A percentile compares a stretch with the other conserved stretches of the same genome.
Conservation (phyloP, 2,888 invertebrate species). For the Caenorhabditis imperialis region DNA sequence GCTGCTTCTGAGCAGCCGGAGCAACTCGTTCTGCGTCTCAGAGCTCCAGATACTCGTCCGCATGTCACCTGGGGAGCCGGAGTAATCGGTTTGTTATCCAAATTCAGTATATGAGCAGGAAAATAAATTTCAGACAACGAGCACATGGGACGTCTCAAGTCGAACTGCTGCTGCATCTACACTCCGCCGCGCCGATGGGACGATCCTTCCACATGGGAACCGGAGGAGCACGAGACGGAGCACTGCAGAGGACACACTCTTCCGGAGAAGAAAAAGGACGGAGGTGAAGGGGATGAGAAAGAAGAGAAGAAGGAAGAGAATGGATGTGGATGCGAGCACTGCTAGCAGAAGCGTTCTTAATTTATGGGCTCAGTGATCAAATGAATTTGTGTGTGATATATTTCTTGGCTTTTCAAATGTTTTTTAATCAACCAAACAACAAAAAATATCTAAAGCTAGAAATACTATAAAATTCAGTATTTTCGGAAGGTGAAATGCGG, state of each 20-base stretch:
- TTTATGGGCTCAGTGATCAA: too few relatives aligned
- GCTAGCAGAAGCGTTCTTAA: slow-evolving; percentile 19
- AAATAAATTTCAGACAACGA: slow-evolving; percentile 83
- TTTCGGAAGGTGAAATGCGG: slow-evolving; percentile 71
- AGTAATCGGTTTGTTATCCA: slow-evolving; percentile 46
- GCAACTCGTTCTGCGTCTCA: slow-evolving; percentile 56
- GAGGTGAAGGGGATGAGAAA: background rate
- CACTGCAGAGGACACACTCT: slow-evolving; percentile 75
- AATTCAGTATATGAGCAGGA: background rate
- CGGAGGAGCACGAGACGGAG: slow-evolving; percentile 75
- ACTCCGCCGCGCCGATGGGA: slow-evolving; percentile 77
- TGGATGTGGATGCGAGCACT: slow-evolving; percentile 44
- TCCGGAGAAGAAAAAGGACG: slow-evolving; percentile 45
- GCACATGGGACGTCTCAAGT: slow-evolving; percentile 80
- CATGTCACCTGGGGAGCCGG: slow-evolving; percentile 67
- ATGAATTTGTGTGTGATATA: too few relatives aligned
- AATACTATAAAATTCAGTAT: slow-evolving; percentile 41
- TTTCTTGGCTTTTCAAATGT: too few relatives aligned
- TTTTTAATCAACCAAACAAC: slow-evolving; percentile 23
- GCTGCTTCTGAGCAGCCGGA: background rate
- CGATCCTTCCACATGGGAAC: slow-evolving; percentile 74
- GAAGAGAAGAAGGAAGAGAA: background rate
- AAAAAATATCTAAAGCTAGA: slow-evolving; percentile 14
- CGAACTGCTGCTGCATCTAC: slow-evolving; percentile 79
- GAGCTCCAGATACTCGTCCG: slow-evolving; percentile 48